phyloP scores from a whole-genome alignment of 1,140 invertebrate species.

The Neotoxoptera formosana region DNA sequence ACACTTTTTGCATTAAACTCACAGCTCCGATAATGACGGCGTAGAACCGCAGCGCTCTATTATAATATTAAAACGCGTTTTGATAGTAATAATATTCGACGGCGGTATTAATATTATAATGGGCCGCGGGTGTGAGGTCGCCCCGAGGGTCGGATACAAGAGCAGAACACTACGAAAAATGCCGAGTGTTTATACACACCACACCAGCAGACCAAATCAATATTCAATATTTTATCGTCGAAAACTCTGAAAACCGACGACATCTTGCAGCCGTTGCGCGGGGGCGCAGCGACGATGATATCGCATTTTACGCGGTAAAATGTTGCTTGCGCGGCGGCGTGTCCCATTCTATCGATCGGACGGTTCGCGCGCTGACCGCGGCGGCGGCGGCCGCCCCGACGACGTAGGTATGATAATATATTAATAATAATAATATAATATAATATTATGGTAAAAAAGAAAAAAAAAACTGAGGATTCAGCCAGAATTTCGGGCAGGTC shows the following conservation, averaged over 20 bases:
- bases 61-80: neutral
- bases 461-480: neutral
- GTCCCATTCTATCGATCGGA: constrained; percentile 9
- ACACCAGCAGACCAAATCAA: neutral
- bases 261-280: neutral
- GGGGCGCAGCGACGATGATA: neutral
- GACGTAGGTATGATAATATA: neutral
- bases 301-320: constrained; percentile 5
- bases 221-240: neutral
- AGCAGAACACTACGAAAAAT: neutral
- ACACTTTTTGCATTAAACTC: too few relatives aligned
- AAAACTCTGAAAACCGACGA: neutral
- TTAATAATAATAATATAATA: too few relatives aligned
- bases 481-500: neutral
- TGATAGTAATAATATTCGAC: neutral
- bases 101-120: neutral
- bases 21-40: too few relatives aligned
- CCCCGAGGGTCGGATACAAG: neutral
- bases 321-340: neutral
- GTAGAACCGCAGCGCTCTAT: neutral
- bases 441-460: neutral
- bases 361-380: neutral
- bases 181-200: neutral
- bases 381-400: neutral
- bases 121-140: too few relatives aligned